Conservation (phyloP, 2,888 invertebrate species). For the Perithous albicinctus region DNA sequence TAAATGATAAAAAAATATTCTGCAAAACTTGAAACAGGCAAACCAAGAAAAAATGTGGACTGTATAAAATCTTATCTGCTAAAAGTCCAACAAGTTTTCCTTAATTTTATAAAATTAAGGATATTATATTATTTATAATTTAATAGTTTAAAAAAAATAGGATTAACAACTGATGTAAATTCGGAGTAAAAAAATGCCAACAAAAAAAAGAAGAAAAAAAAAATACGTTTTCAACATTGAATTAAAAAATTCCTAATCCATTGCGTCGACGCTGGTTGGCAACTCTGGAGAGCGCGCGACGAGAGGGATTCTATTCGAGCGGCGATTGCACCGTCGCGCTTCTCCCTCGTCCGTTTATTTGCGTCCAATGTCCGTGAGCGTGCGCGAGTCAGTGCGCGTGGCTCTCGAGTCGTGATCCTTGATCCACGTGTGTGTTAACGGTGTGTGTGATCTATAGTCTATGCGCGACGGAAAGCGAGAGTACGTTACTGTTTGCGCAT, state of each 20-base stretch:
- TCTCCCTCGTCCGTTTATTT: conserved; percentile 64
- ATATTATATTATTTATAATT: no score
- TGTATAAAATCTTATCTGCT: no score
- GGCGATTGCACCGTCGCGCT: conserved; percentile 13
- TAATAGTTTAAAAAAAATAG: no score
- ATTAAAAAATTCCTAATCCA: neutral
- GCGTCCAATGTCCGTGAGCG: conserved; percentile 56
- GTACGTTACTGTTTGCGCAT: conserved; percentile 48
- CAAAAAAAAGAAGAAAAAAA: neutral
- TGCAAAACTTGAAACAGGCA: no score
- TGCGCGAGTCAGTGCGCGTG: conserved; percentile 24
- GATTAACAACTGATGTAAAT: no score
- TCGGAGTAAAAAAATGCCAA: neutral
- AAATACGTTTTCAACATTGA: neutral
- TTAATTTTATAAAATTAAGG: no score
- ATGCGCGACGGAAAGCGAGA: conserved; percentile 48
- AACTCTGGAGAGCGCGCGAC: conserved; percentile 16
- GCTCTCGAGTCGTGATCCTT: conserved; percentile 52
- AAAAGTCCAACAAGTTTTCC: no score
- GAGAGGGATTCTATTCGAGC: conserved; percentile 41
- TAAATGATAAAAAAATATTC: no score
- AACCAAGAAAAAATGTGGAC: no score
- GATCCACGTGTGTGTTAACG: conserved; percentile 47
- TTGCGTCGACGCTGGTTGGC: conserved; percentile 2
- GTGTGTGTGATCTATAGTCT: conserved; percentile 30